phyloP scores from a whole-genome alignment of 2,113 vertebrate genomes.

The Gnathonemus longibarbis region DNA sequence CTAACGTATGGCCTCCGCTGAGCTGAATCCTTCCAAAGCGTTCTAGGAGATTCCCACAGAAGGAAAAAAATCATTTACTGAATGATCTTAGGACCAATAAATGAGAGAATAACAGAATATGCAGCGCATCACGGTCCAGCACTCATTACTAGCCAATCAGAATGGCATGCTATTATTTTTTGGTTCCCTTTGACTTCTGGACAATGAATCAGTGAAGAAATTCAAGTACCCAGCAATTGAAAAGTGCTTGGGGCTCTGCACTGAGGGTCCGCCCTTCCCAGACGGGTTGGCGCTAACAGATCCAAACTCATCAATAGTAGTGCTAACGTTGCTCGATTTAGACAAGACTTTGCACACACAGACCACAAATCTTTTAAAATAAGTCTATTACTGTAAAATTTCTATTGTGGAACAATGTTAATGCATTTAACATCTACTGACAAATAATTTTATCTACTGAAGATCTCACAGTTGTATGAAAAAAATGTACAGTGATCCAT shows the following conservation, averaged over 20 bases:
- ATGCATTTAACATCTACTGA: not conserved
- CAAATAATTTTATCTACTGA: not conserved
- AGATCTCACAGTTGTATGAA: not conserved
- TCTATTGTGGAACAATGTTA: not conserved
- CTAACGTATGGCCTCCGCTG: not conserved
- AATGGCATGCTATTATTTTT: not conserved
- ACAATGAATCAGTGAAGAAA: not conserved
- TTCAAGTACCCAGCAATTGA: not conserved
- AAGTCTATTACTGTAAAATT: not conserved
- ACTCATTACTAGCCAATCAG: not conserved
- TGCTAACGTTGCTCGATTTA: not conserved
- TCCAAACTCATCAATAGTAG: not conserved
- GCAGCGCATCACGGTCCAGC: not conserved
- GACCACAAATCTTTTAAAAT: not conserved
- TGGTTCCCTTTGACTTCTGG: not conserved
- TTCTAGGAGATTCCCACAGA: not conserved
- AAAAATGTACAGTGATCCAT: not conserved
- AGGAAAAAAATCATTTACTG: not conserved
- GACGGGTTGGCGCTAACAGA: not conserved
- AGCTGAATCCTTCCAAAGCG: not conserved
- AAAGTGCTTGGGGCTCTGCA: not conserved
- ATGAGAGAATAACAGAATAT: not conserved
- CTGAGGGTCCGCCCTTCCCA: not conserved
- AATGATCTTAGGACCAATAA: not conserved
- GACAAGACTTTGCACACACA: not conserved